These are phyloP conservation scores for Mesochorus sp. DNA, from an alignment of 2,888 invertebrate genomes.

Conservation along the genomic window DNA sequence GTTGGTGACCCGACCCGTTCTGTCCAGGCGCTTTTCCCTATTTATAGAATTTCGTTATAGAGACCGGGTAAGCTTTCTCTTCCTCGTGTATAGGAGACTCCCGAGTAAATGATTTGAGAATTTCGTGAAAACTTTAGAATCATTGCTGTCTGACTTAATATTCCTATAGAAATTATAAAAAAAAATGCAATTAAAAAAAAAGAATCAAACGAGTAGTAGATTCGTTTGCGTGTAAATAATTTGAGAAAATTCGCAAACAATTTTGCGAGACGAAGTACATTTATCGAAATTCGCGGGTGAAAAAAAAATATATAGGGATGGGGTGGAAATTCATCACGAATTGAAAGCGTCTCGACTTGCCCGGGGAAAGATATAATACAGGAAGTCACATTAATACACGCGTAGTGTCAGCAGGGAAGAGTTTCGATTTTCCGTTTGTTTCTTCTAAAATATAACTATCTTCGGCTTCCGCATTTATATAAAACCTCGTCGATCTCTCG, in stretches of 20 bases:
- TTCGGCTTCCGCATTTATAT: background rate
- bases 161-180: no score
- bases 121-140: no score
- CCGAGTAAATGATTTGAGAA: conserved; percentile 28
- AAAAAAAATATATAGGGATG: no score
- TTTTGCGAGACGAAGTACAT: no score
- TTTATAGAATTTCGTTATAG: conserved; percentile 56
- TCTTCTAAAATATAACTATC: conserved; percentile 15
- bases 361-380: background rate
- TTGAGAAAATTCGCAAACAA: no score
- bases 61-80: conserved; percentile 37
- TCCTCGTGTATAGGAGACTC: conserved; percentile 52
- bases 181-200: no score
- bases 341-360: background rate
- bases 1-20: conserved; percentile 63
- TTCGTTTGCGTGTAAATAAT: no score
- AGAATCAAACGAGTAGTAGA: no score
- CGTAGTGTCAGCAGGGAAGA: background rate
- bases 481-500: conserved; percentile 18
- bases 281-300: no score
- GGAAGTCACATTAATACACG: background rate
- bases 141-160: no score
- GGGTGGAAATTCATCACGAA: background rate
- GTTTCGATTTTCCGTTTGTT: conserved; percentile 26
- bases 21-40: conserved; percentile 60